Conservation (phyloP, 2,113 vertebrate genomes). For the Todiramphus chloris region DNA sequence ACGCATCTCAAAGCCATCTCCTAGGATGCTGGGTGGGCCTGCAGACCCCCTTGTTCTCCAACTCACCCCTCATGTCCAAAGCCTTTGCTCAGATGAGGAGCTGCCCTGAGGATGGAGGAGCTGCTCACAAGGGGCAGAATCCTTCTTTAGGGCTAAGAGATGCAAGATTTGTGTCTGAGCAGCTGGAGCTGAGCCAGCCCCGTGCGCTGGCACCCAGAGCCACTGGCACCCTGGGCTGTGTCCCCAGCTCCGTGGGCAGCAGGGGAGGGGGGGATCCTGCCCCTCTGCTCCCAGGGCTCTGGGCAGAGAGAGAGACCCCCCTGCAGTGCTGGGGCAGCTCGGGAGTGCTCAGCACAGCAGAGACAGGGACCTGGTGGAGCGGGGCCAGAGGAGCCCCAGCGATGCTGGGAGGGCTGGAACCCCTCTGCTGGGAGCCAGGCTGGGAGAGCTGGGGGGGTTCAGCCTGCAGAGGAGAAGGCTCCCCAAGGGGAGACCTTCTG, state of each 20-base stretch:
- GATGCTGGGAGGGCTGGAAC: no score
- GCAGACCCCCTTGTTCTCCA: accelerated
- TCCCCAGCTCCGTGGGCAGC: no score
- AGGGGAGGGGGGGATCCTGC: background rate
- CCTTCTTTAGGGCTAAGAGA: background rate
- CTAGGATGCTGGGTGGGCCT: accelerated
- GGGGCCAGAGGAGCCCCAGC: no score
- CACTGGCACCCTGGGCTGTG: background rate
- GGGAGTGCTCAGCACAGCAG: no score
- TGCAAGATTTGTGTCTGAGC: background rate
- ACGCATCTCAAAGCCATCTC: accelerated
- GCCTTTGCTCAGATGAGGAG: background rate
- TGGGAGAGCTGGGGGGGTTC: background rate
- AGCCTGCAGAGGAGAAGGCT: background rate
- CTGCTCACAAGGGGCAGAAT: background rate
- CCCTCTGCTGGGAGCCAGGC: background rate
- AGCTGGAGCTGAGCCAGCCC: background rate
- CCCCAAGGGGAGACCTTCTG: background rate
- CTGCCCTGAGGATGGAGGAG: background rate
- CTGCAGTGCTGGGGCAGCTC: no score
- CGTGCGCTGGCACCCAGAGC: background rate
- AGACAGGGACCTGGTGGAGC: no score
- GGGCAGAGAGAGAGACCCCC: no score
- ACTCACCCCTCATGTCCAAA: background rate
- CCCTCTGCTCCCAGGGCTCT: background rate